Evolutionary conservation across 2,797 vertebrate genomes (phyloP), one percentile per base, ranked within the genome.

Genomic region (Podarcis lilfordi): DNA sequence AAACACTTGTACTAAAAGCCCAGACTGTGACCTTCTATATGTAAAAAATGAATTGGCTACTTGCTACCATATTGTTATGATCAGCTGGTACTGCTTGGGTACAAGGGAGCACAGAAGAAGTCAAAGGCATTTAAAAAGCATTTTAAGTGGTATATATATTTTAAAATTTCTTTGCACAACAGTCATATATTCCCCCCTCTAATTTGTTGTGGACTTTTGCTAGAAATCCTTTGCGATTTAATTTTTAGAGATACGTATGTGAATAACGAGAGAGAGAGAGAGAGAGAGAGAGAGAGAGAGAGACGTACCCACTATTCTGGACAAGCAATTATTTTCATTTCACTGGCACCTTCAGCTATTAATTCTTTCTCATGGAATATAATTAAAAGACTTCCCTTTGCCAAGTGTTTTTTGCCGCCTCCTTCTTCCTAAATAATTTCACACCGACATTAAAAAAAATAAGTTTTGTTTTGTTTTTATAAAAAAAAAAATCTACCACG

Each of bases 301-400:
- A 93, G 93, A 93, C 91, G 91, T 90, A 90, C 87, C 61, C 89
- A 89, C 92, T 89, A 87, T 85, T 87, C 87, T 94, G 84, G 91
- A 82, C 92, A 93, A 93, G 94, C 91, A 96, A 93, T 95, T 95
- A 91, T 50, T 92, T 95, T 95, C 95, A 94, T 93, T 81, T n/a
- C 45, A 37, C 89, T 94, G 91, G 92, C 94, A 95, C 90, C 94
- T 95, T 93, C 94, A 92, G 90, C 92, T 90, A 37, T 95, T 96
- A 95, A 90, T 95, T 96, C 89, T 93, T 95, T 95, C 89, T 59
- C 87, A 88, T 83, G 89, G 87, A 95, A 92, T 92, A 93, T 85
- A 95, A 95, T 96, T 96, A 96, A 95, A 96, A 92, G 93, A 93
- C 81, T 94, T 93, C 80, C 92, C 95, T 95, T 94, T 96, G 95